Conservation (phyloP, 2,888 invertebrate genomes). For the Maniola hyperantus region DNA sequence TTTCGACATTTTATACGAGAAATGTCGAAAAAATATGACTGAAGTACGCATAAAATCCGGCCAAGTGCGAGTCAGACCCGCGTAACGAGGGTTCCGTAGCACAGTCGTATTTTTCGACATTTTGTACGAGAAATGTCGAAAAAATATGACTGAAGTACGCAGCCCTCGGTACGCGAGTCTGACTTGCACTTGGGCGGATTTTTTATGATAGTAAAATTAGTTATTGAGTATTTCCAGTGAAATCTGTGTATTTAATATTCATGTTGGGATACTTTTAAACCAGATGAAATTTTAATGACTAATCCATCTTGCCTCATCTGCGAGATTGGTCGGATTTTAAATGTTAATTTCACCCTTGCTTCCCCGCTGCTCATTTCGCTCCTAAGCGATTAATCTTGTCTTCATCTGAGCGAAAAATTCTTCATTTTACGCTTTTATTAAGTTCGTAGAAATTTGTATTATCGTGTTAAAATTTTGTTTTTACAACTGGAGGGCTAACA, state of each 20-base stretch:
- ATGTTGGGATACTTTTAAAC: slow-evolving; percentile 10
- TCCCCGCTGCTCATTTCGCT: slow-evolving; percentile 2
- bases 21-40: too few species aligned
- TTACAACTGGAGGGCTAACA: neutral
- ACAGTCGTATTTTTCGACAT: too few species aligned
- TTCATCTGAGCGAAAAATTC: slow-evolving; percentile 8
- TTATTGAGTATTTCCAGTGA: neutral
- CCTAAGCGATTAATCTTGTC: slow-evolving; percentile 10
- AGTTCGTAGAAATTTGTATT: neutral
- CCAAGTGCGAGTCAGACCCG: too few species aligned
- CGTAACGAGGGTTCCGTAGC: too few species aligned
- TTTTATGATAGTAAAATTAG: neutral
- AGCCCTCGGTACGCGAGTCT: too few species aligned
- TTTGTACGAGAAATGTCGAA: too few species aligned
- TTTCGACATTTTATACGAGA: too few species aligned
- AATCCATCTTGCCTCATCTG: slow-evolving; percentile 19
- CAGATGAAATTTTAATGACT: slow-evolving; percentile 10
- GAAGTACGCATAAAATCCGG: too few species aligned
- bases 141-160: too few species aligned
- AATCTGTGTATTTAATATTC: slow-evolving; percentile 6
- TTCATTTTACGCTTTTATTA: slow-evolving; percentile 7
- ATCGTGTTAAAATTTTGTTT: neutral
- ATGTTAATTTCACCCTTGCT: slow-evolving; percentile 17
- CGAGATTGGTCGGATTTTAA: slow-evolving; percentile 11
- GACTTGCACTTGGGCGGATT: too few species aligned